Conservation (phyloP, 2,797 vertebrate genomes). For the Melanotaenia pygmaea region DNA sequence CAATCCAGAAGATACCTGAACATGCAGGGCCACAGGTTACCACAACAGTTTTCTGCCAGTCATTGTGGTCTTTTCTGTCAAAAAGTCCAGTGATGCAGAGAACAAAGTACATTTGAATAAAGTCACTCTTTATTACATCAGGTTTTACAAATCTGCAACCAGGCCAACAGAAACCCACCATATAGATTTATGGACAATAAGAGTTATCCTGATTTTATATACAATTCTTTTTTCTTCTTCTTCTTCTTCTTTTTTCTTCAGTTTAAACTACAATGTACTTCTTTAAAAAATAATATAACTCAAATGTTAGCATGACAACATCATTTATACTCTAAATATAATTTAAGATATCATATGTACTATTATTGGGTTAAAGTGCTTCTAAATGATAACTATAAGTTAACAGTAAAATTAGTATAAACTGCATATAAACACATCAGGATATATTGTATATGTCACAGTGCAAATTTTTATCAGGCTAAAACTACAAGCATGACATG, state of each 20-base stretch:
- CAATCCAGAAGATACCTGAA: slow-evolving; percentile 47
- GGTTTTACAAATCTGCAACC: slow-evolving; percentile 66
- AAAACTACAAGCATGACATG: slow-evolving; percentile 63
- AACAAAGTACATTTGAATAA: slow-evolving; percentile 49
- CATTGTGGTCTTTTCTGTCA: not conserved
- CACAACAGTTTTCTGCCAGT: not conserved
- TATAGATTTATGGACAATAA: slow-evolving; percentile 50
- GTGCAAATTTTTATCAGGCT: slow-evolving; percentile 68
- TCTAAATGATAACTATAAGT: slow-evolving; percentile 55
- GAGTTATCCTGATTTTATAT: slow-evolving; percentile 42
- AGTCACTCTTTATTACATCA: slow-evolving; percentile 73
- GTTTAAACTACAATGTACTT: slow-evolving; percentile 48
- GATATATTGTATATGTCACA: slow-evolving; percentile 70
- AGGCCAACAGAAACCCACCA: slow-evolving; percentile 33
- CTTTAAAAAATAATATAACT: slow-evolving; percentile 36
- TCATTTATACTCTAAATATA: slow-evolving; percentile 32
- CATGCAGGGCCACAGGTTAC: slow-evolving; percentile 14
- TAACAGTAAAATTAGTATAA: slow-evolving; percentile 54
- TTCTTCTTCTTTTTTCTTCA: not conserved
- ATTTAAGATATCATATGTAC: slow-evolving; percentile 44
- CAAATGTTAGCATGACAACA: slow-evolving; percentile 40
- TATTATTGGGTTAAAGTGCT: slow-evolving; percentile 68
- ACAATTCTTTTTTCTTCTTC: slow-evolving; percentile 15
- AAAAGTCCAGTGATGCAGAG: slow-evolving; percentile 18
- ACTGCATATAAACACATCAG: slow-evolving; percentile 44